A percentile compares a stretch with the other conserved stretches of the same genome.
phyloP scores from a whole-genome alignment of 2,888 invertebrate genomes.

The Cosmia pyralina region DNA sequence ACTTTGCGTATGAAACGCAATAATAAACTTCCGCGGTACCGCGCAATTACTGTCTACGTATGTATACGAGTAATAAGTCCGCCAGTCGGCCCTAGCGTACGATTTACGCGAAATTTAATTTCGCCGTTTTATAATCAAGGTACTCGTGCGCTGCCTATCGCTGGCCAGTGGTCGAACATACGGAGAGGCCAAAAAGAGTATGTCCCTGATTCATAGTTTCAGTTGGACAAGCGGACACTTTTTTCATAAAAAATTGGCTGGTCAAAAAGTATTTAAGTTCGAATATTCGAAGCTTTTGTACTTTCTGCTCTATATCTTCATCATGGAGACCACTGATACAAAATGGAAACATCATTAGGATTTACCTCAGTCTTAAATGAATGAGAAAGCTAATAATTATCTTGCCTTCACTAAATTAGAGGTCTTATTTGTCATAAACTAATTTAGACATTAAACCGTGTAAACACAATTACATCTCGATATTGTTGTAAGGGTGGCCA shows the following conservation, averaged over 20 bases:
- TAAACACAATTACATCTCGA: background rate
- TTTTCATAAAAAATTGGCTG: background rate
- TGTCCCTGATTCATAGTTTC: background rate
- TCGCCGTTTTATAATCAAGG: conserved; percentile 56
- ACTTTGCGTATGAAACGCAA: conserved; percentile 79
- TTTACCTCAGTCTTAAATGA: background rate
- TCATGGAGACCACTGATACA: background rate
- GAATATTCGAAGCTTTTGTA: background rate
- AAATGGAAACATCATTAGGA: background rate
- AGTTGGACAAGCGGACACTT: background rate
- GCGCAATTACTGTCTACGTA: conserved; percentile 76
- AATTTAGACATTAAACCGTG: no score
- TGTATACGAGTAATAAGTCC: conserved; percentile 62
- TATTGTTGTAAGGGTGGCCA: background rate
- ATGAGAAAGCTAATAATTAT: background rate
- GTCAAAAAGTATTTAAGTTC: no score
- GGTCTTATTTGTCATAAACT: background rate
- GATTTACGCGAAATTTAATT: conserved; percentile 62
- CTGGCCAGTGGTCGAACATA: background rate
- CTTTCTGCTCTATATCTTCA: background rate
- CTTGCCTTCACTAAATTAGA: background rate
- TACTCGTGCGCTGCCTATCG: conserved; percentile 17
- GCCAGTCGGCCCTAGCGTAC: conserved; percentile 52
- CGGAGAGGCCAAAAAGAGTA: background rate
- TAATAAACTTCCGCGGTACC: conserved; percentile 83